phyloP scores from a whole-genome alignment of 2,113 vertebrate species.

The Hipposideros armiger region DNA sequence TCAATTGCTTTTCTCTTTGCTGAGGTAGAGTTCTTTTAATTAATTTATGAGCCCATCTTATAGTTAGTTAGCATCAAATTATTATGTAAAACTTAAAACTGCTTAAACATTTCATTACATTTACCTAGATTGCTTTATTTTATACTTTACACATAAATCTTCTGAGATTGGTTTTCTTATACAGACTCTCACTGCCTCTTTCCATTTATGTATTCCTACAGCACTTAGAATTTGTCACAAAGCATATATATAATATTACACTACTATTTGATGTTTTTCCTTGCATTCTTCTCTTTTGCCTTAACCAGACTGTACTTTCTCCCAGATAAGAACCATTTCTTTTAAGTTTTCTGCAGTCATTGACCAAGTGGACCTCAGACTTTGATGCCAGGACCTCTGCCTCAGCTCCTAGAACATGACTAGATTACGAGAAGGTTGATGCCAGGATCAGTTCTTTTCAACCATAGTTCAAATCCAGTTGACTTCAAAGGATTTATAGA shows the following conservation, averaged over 20 bases:
- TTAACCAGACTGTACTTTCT: not conserved
- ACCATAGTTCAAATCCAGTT: slow-evolving; percentile 4
- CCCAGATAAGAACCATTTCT: not conserved
- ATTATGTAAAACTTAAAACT: slow-evolving; percentile 34
- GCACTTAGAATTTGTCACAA: not conserved
- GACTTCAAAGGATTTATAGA: not conserved
- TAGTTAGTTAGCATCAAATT: not conserved
- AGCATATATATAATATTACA: not conserved
- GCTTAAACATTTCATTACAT: not conserved
- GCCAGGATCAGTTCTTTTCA: not conserved
- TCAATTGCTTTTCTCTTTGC: not conserved
- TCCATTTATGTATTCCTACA: not conserved
- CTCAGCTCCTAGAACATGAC: not conserved
- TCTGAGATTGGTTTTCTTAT: slow-evolving; percentile 4
- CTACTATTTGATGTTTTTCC: not conserved
- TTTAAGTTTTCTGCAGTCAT: not conserved
- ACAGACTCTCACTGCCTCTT: not conserved
- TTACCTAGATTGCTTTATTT: slow-evolving; percentile 51
- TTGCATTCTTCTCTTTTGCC: not conserved
- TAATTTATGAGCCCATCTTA: not conserved
- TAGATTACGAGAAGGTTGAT: not conserved
- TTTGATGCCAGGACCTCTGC: not conserved
- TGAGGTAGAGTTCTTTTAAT: not conserved
- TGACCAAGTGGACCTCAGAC: not conserved
- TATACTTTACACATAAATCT: not conserved